Base-by-base conservation (phyloP, 1,140 invertebrate species). In the Hetaerina americana region DNA sequence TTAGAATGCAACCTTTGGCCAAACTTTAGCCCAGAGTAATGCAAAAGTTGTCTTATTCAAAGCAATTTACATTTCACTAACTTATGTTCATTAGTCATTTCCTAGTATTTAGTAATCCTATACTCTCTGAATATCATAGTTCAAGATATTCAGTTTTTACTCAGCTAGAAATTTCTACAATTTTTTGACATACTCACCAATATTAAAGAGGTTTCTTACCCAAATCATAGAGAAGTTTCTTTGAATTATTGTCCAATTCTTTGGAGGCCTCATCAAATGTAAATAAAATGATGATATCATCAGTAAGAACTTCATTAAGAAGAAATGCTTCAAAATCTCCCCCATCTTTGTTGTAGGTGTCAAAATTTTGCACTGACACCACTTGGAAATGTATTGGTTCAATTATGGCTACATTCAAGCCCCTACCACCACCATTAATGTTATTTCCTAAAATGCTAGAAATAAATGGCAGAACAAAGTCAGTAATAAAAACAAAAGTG, bases 211-310 rank as follows among this genome's bases (percentile, higher is more conserved):
- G 18, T 12, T 72, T 5, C 71, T 70, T 57, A 75, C 76, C 77
- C 29, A 77, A 72, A 69, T 75, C 69, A 70, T 77, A 77, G 5
- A 78, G 69, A 18, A 76, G 57, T 27, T 74, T 74, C 71, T 77
- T 77, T 0, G 77, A 75, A 25, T 75, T 75, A 40, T 74, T 75
- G 28, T 76, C 75, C 25, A 78, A 72, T 29, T 76, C 75, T 70
- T 76, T 77, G 5, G 77, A 78, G 5, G 77, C 77, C 72, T 78
- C 77, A 66, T 78, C 77, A 28, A 76, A 78, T 0, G 77, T 78
- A 29, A 77, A 78, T 24, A 77, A 73, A 31, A 78, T 77, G n/a
- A 77, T 74, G 28, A 78, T 75, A 27, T 78, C 75, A 26, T 75
- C 71, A 3, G 69, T 40, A 24, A 74, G 66, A 1, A 78, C 73